Percentiles rank a stretch among this genome's conserved stretches.
Evolutionary conservation across 2,888 invertebrate genomes (phyloP).

Genomic region (Drosophila nr. perissopoda): DNA sequence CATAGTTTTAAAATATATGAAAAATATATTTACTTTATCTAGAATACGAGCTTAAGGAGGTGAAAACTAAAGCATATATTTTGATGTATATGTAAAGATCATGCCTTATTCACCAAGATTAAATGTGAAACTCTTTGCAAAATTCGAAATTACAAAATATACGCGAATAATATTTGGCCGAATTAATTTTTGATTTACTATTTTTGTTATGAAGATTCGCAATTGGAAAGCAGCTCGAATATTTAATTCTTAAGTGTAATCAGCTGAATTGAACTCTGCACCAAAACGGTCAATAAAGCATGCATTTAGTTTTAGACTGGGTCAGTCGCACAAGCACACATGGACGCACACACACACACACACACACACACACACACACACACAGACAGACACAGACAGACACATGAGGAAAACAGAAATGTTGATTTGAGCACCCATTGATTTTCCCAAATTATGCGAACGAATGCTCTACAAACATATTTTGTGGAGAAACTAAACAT

Average conservation of each 20-base stretch:
- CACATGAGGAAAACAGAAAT: conserved; percentile 10
- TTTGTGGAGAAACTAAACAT: not conserved
- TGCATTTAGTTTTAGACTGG: conserved; percentile 63
- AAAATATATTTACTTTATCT: not conserved
- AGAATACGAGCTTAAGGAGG: not conserved
- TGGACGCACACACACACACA: conserved; percentile 15
- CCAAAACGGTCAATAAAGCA: conserved; percentile 61
- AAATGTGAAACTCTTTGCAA: not conserved
- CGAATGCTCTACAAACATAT: conserved; percentile 18
- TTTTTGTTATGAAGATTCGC: not conserved
- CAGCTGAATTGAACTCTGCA: conserved; percentile 6
- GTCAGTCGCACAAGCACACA: conserved; percentile 46
- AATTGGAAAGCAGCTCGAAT: not conserved
- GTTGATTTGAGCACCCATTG: conserved; percentile 54
- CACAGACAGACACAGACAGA: not conserved
- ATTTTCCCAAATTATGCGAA: conserved; percentile 29
- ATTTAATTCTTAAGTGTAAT: conserved; percentile 19
- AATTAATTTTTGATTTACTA: not conserved
- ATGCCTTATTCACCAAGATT: not conserved
- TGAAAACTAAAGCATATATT: not conserved
- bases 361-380: conserved; percentile 8
- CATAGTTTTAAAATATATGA: not conserved
- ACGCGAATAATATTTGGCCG: not conserved
- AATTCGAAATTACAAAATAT: not conserved
- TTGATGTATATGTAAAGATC: not conserved